Base-by-base conservation (phyloP, 2,113 vertebrate genomes). In the Megalops atlanticus region DNA sequence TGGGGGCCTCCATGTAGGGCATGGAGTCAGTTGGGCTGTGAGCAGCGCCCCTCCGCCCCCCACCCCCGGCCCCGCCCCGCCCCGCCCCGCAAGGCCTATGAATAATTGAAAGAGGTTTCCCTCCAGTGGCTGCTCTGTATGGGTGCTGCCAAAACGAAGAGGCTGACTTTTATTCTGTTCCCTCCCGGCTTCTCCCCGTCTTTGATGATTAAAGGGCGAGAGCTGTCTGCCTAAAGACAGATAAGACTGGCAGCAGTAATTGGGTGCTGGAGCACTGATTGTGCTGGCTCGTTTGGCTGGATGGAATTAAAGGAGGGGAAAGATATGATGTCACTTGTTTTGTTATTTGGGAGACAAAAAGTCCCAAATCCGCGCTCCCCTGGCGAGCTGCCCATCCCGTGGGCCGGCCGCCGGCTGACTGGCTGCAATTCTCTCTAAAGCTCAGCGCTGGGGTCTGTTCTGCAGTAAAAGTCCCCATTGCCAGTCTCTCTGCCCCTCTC, bases 91-190 rank as follows among this genome's bases (percentile, higher is more conserved):
- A 81, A 84, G 79, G 79, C 75, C 79, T 83, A 87, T 92, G 88
- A 93, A 94, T 93, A 91, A 92, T 92, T 89, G 85, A 92, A 77
- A 83, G 76, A 72, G 72, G 21, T 87, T 89, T 79, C 80, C 84
- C 76, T 54, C 76, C 79, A 24, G 40, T 81, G 0, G 71, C 43
- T 74, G 78, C 78, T 83, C 74, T 71, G 41, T 76, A 87, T 81
- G 43, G 85, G 68, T 72, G 73, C 74, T 80, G 74, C 86, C 84
- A 76, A 82, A 86, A 64, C 84, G 24, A 54, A 83, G 64, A 83
- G 77, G 40, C 11, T 38, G 12, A 21, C 49, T 77, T 81, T 39
- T 27, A 18, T 54, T 31, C 45, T 72, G n/a, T 54, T 52, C 12
- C 35, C 24, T 3, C 38, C 27, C 74, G 73, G 83, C 85, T 81